These are phyloP conservation scores for Regulus satrapa DNA, from an alignment of 2,113 vertebrate genomes.

Conservation along the genomic window DNA sequence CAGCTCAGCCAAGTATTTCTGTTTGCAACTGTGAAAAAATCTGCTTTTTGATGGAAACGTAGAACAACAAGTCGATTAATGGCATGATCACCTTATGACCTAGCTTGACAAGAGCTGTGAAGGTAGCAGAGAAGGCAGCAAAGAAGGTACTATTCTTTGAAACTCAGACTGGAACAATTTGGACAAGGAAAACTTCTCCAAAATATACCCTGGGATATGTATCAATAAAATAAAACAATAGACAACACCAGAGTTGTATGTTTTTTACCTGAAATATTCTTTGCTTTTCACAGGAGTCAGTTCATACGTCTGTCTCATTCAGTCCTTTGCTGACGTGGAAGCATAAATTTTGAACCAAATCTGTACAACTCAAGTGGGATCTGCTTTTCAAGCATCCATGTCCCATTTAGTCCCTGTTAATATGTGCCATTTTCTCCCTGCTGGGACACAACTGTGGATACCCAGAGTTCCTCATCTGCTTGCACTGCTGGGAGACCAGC, in stretches of 20 bases:
- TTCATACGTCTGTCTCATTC: not conserved
- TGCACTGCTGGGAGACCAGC: not conserved
- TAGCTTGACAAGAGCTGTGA: slow-evolving; percentile 26
- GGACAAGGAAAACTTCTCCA: not conserved
- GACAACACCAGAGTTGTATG: not conserved
- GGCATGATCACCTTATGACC: slow-evolving; percentile 10
- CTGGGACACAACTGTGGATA: not conserved
- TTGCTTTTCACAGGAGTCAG: not conserved
- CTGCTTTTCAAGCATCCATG: not conserved
- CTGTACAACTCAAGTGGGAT: not conserved
- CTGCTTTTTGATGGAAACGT: not conserved
- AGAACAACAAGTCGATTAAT: not conserved
- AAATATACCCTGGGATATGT: not conserved
- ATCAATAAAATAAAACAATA: not conserved
- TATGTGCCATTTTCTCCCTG: fast-evolving
- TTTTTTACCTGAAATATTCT: not conserved
- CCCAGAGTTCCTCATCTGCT: not conserved
- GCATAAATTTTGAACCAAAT: not conserved
- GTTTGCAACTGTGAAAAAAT: not conserved
- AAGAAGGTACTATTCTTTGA: not conserved
- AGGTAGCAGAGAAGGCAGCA: not conserved
- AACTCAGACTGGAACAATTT: slow-evolving; percentile 8
- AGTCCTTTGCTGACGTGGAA: not conserved
- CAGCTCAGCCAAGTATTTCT: not conserved
- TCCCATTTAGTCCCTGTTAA: not conserved